Base-by-base conservation (phyloP, 2,797 vertebrate genomes). In the Tachyglossus aculeatus region DNA sequence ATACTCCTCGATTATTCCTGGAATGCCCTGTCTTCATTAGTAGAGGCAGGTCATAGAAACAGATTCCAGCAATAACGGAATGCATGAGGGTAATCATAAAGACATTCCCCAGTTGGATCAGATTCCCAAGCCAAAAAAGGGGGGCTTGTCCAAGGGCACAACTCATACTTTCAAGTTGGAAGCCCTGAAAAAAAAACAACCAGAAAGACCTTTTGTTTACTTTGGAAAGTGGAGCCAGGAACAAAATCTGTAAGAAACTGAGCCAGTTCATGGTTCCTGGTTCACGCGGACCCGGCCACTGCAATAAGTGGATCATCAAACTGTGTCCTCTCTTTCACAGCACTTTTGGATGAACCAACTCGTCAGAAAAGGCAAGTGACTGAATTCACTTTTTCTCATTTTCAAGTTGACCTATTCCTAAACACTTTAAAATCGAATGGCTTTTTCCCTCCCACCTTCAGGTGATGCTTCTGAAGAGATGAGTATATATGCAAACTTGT, bases 341-440 rank as follows among this genome's bases (percentile, higher is more conserved):
- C 95, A 95, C 88, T 96, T 97, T 89, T 99, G 98, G 97, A 95
- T 99, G 93, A 91, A 96, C 53, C 96, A 99, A 79, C 93, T 99
- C 83, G 95, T 96, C 87, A 93, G 90, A 53, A 91, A 94, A 96
- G 96, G 97, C 97, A 93, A 90, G 91, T 82, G 13, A 55, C 66
- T 71, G 58, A 43, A 48, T 18, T 81, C 45, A 54, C 29, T 29
- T 67, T 74, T 76, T n/a, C n/a, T 60, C 36, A 24, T 54, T 83
- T 16, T 52, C 54, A 34, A 53, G 55, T 77, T 61, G 63, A 44
- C 71, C 71, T 65, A 44, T 65, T 56, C 29, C 9, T 21, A 48
- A 43, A 36, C 25, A 0, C 47, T 22, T 62, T 36, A 11, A 43
- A 4, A 12, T 9, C 18, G 83, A 14, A 85, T 44, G 47, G 58